Evolutionary conservation across 2,113 vertebrate genomes (phyloP).

Genomic region (Pseudorectes ferrugineus): DNA sequence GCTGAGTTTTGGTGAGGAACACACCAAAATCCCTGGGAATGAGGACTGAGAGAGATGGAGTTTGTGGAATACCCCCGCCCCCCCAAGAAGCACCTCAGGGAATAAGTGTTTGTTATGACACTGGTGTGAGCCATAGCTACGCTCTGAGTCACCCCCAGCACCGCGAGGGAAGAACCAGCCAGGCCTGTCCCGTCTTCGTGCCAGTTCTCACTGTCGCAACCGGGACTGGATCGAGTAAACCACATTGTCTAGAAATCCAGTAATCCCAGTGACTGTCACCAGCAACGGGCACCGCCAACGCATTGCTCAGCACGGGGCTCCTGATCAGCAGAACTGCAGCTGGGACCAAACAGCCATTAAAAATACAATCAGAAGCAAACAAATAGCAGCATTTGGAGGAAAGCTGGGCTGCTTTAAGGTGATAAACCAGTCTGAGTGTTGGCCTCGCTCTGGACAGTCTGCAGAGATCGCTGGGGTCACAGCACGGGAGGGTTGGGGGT

Average conservation of each 20-base stretch:
- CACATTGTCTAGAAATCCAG: background rate
- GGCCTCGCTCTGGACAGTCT: background rate
- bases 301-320: background rate
- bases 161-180: background rate
- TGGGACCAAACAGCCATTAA: background rate
- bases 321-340: background rate
- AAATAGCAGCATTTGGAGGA: background rate
- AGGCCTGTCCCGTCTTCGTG: background rate
- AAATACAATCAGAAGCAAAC: background rate
- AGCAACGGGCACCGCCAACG: background rate
- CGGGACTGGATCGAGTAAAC: background rate
- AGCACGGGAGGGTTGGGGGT: background rate
- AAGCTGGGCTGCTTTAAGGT: background rate
- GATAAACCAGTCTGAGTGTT: rapidly evolving
- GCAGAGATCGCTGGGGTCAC: rapidly evolving
- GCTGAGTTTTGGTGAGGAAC: background rate
- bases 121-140: background rate
- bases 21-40: background rate
- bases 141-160: constrained; percentile 31
- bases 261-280: background rate
- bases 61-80: background rate
- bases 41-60: background rate
- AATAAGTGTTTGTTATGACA: background rate
- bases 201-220: background rate
- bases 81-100: background rate